These are phyloP conservation scores for Aphelinus certus DNA, from an alignment of 1,140 invertebrate species.

Conservation along the genomic window DNA sequence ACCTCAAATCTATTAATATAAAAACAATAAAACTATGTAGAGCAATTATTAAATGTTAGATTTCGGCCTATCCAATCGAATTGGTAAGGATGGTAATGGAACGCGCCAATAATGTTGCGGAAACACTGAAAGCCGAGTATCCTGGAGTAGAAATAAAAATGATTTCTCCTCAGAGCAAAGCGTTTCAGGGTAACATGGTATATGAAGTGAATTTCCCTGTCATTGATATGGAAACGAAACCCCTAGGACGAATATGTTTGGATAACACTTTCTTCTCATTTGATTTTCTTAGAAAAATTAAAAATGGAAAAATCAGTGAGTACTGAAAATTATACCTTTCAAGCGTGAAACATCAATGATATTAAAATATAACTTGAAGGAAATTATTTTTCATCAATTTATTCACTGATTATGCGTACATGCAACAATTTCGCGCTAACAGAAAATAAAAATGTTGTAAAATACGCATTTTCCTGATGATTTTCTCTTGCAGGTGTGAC, in stretches of 20 bases:
- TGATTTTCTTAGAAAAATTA: not conserved
- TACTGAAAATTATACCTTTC: not conserved
- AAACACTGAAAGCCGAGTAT: not conserved
- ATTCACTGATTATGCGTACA: no score
- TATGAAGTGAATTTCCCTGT: not conserved
- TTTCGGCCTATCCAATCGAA: no score
- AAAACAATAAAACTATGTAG: not conserved
- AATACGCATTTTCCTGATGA: not conserved
- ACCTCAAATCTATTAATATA: not conserved
- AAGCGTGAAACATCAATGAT: no score
- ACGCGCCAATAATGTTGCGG: not conserved
- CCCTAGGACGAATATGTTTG: no score
- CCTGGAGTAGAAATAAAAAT: not conserved
- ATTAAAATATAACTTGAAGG: no score
- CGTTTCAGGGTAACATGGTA: not conserved
- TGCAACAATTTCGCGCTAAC: no score
- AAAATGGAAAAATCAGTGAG: not conserved
- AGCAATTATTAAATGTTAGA: not conserved
- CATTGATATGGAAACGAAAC: not conserved
- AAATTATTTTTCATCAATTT: no score
- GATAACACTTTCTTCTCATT: not conserved
- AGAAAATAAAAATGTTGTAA: not conserved
- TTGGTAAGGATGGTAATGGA: no score
- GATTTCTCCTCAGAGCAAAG: not conserved
- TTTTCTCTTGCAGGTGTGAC: not conserved